A percentile compares a stretch with the other conserved stretches of the same genome.
phyloP scores from a whole-genome alignment of 2,888 invertebrate species.

The Octodonta nipae region DNA sequence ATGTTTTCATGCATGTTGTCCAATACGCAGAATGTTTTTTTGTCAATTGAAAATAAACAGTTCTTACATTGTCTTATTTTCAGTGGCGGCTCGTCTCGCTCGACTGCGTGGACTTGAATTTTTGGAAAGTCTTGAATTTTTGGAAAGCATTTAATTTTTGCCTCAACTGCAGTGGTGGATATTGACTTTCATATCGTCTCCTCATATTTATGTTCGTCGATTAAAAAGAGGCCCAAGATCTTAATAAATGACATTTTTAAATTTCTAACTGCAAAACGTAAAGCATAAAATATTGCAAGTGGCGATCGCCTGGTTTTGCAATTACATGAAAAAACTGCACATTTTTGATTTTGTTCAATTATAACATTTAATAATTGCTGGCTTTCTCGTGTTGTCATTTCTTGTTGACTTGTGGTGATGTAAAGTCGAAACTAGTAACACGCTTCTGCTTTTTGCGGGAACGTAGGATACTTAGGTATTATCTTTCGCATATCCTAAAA shows the following conservation, averaged over 20 bases:
- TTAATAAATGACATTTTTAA: background rate
- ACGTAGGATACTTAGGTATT: constrained; percentile 13
- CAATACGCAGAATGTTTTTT: background rate
- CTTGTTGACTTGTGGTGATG: constrained; percentile 15
- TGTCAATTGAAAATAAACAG: background rate
- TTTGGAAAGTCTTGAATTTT: too few species aligned
- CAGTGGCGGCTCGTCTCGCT: background rate
- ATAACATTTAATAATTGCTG: constrained; percentile 2
- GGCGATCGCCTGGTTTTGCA: background rate
- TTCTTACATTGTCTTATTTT: background rate
- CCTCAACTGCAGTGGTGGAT: background rate
- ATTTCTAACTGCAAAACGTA: background rate
- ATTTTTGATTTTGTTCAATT: background rate
- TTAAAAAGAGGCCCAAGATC: background rate
- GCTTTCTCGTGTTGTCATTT: too few species aligned
- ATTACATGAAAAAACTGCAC: background rate
- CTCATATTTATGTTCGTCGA: background rate
- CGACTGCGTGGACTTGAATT: constrained; percentile 1
- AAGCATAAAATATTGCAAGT: background rate
- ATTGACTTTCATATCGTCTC: background rate
- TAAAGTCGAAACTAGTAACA: constrained; percentile 18
- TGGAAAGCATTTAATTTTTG: constrained; percentile 2
- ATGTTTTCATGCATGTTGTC: background rate
- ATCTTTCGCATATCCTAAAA: background rate
- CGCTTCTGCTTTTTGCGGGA: constrained; percentile 16